Percentiles rank a stretch among this genome's conserved stretches.
phyloP scores from a whole-genome alignment of 2,113 vertebrate genomes.

The Poicephalus meyeri region DNA sequence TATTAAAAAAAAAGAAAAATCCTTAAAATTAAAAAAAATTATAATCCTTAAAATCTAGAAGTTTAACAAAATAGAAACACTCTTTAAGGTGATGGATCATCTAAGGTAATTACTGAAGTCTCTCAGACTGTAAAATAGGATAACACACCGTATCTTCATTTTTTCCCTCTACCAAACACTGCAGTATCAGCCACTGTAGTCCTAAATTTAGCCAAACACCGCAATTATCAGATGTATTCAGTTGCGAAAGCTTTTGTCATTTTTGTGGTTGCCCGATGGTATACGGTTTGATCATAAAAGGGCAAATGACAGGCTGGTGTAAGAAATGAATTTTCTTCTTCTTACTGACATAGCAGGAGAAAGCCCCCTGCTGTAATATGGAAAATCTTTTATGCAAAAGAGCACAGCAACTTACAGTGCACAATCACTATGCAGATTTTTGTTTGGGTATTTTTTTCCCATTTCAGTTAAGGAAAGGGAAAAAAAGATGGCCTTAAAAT shows the following conservation, averaged over 20 bases:
- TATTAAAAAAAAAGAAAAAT: background rate
- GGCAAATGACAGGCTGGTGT: slow-evolving; percentile 76
- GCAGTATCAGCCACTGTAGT: slow-evolving; percentile 19
- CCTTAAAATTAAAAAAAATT: background rate
- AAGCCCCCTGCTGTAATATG: slow-evolving; percentile 77
- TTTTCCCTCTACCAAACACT: background rate
- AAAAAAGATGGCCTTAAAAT: slow-evolving; percentile 40
- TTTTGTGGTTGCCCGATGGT: slow-evolving; percentile 73
- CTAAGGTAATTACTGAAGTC: slow-evolving; percentile 35
- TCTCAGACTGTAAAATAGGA: slow-evolving; percentile 1
- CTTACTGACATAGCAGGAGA: slow-evolving; percentile 74
- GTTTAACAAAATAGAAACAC: slow-evolving; percentile 1
- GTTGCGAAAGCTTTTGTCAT: slow-evolving; percentile 75
- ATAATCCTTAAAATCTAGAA: background rate
- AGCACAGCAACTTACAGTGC: slow-evolving; percentile 72
- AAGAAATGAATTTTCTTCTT: slow-evolving; percentile 79
- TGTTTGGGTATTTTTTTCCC: slow-evolving; percentile 19
- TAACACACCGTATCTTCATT: slow-evolving; percentile 2
- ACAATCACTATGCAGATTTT: slow-evolving; percentile 71
- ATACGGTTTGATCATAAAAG: slow-evolving; percentile 75
- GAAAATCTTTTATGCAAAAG: slow-evolving; percentile 83
- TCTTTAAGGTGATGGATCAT: slow-evolving; percentile 49
- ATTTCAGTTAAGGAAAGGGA: slow-evolving; percentile 13
- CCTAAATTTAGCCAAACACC: slow-evolving; percentile 68
- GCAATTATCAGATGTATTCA: slow-evolving; percentile 68